Conservation (phyloP, 2,888 invertebrate genomes). For the Protodeltote pygarga region DNA sequence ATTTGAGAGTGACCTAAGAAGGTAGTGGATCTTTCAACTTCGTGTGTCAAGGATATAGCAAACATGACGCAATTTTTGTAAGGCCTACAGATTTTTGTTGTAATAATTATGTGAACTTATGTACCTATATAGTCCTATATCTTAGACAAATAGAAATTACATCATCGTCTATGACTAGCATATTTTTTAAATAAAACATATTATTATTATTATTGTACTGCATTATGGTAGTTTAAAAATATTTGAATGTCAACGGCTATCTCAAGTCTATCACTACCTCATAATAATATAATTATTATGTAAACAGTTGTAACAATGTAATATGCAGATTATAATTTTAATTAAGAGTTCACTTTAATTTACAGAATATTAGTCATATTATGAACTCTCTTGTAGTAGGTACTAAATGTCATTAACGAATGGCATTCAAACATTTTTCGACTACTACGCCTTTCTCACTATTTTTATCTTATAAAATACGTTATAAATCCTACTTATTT, state of each 20-base stretch:
- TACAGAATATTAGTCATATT: neutral
- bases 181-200: no score
- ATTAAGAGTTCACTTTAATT: neutral
- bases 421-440: slow-evolving; percentile 29
- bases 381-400: no score
- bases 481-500: slow-evolving; percentile 16
- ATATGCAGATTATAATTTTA: neutral
- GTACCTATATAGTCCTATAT: no score
- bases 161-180: no score
- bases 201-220: slow-evolving; percentile 38
- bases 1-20: no score
- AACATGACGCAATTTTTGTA: no score
- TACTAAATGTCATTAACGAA: slow-evolving; percentile 1
- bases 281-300: neutral
- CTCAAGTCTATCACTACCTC: slow-evolving; percentile 2
- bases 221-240: slow-evolving; percentile 25
- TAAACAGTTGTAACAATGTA: neutral
- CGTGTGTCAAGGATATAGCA: no score
- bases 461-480: slow-evolving; percentile 12
- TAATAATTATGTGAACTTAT: no score
- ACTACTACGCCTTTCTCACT: slow-evolving; percentile 24
- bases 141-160: no score
- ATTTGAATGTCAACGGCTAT: slow-evolving; percentile 20
- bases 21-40: no score
- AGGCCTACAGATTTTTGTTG: no score